Percentiles rank a stretch among this genome's conserved stretches.
These are phyloP conservation scores for Irena cyanogastra DNA, from an alignment of 2,113 vertebrate genomes.

Conservation along the genomic window DNA sequence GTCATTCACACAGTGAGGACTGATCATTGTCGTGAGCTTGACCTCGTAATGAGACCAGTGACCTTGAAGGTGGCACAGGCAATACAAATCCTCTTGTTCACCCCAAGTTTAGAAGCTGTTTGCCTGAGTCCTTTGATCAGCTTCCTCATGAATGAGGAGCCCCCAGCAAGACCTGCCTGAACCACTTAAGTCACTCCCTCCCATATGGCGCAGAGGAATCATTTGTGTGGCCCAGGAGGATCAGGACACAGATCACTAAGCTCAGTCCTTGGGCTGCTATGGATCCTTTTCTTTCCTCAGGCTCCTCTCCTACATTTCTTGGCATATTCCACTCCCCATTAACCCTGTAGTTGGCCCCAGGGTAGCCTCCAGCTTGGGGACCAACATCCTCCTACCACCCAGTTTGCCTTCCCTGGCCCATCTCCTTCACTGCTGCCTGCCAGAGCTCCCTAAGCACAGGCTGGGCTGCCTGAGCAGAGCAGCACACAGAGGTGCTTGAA, in stretches of 20 bases:
- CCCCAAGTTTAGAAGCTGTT: conserved; percentile 15
- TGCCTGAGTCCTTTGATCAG: conserved; percentile 40
- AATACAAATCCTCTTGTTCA: conserved; percentile 13
- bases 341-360: not conserved
- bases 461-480: not conserved
- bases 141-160: conserved; percentile 3
- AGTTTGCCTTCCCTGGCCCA: not conserved
- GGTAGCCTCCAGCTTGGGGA: not conserved
- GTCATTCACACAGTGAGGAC: not conserved
- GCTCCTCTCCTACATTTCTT: not conserved
- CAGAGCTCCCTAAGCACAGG: not conserved
- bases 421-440: not conserved
- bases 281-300: not conserved
- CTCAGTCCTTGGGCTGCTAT: not conserved
- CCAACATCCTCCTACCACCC: not conserved
- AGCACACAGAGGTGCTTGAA: not conserved
- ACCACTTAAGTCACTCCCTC: not conserved
- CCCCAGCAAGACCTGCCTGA: conserved; percentile 12
- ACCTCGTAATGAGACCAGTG: not conserved
- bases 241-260: not conserved
- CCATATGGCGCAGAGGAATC: not conserved
- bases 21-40: conserved; percentile 25
- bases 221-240: not conserved
- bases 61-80: conserved; percentile 40
- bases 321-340: not conserved